Base-by-base conservation (phyloP, 2,888 invertebrate genomes). In the Acronicta leporina region DNA sequence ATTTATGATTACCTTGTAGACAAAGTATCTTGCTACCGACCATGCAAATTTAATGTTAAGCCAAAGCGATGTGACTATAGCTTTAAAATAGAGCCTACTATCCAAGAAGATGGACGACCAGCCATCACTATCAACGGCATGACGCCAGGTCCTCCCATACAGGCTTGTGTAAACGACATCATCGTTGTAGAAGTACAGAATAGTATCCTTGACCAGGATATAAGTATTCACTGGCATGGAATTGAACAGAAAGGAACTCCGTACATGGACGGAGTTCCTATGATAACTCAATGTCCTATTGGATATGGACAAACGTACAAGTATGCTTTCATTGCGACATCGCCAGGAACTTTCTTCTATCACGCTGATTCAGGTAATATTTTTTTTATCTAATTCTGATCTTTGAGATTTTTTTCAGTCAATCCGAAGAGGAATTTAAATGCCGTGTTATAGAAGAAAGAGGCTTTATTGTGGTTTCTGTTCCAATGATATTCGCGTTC, bases 211-310 rank as follows among this genome's bases (percentile, higher is more conserved):
- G 96, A 96, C 27, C 96, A 96, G 80, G 96, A 96, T 50, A 87
- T 96, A 0, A 95, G 96, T 8, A 92, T 98, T 10, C 97, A 98
- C 83, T 98, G 97, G 97, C 96, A 97, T 80, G 98, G 97, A 0
- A 59, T 95, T 5, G 90, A 92, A 30, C 95, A 96, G 86, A 88
- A 94, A 77, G 95, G 95, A 30, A 95, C 96, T 3, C 97, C 97
- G 0, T 96, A 95, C 78, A 97, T 97, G 97, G 97, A 97, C 74
- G 97, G 97, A 1, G 96, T 96, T 5, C 96, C 97, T 0, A 95
- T 97, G 95, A 92, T 97, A n/a, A 97, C 97, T 0, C 97, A 97
- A 81, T 97, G 97, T 75, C 97, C 97, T 0, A 96, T 97, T 70
- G 88, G 94, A 0, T 96, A 96, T 77, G 96, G 96, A 63, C 95